Evolutionary conservation across 2,797 vertebrate species (phyloP).

Genomic region (Tokudaia muenninki): DNA sequence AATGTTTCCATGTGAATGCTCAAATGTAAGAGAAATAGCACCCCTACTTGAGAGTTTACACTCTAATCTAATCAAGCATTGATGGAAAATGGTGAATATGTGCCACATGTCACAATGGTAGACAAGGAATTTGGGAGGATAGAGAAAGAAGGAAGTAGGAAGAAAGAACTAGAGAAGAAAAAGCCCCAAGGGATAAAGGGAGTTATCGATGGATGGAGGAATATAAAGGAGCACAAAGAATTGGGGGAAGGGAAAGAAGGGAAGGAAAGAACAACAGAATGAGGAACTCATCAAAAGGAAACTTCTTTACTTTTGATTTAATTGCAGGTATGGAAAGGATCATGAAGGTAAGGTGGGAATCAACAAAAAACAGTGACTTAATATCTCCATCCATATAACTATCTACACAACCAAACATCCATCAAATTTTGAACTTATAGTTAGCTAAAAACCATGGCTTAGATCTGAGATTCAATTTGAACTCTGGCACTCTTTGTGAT

Average conservation of each 20-base stretch:
- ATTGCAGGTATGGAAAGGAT: not conserved
- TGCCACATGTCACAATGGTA: not conserved
- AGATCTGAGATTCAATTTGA: conserved; percentile 2
- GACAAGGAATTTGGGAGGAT: not conserved
- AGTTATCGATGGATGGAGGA: not conserved
- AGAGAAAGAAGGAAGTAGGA: not conserved
- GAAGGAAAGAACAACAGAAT: not conserved
- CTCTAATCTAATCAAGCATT: not conserved
- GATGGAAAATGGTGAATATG: not conserved
- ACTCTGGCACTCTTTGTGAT: not conserved
- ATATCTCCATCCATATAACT: not conserved
- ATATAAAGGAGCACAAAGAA: not conserved
- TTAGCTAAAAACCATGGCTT: not conserved
- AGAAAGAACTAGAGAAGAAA: not conserved
- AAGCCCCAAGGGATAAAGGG: not conserved
- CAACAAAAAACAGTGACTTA: not conserved
- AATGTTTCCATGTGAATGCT: not conserved
- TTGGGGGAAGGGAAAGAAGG: not conserved
- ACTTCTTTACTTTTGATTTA: not conserved
- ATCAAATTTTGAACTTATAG: not conserved
- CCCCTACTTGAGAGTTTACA: not conserved
- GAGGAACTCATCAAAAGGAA: not conserved
- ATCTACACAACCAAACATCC: not conserved
- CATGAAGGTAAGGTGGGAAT: not conserved
- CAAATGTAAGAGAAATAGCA: not conserved